Percentiles rank a stretch among this genome's conserved stretches.
Conservation (phyloP, 2,797 vertebrate genomes). For the Ctenochaetus hawaiiensis region DNA sequence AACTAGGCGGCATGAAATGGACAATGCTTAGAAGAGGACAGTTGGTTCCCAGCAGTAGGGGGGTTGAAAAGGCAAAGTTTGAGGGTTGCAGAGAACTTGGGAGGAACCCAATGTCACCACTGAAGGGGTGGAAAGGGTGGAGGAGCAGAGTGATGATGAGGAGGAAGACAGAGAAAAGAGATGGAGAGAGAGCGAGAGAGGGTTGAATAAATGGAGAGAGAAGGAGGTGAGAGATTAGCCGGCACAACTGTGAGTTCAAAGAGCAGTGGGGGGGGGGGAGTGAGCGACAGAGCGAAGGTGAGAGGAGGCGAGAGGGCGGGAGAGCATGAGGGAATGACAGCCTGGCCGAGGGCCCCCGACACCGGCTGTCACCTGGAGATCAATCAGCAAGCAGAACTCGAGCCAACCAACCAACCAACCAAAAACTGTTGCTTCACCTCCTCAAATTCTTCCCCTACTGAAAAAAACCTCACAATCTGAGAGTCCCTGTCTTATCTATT, state of each 20-base stretch:
- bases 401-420: constrained; percentile 67
- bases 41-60: constrained; percentile 43
- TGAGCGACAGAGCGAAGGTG: constrained; percentile 54
- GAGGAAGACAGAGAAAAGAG: constrained; percentile 18
- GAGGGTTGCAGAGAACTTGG: constrained; percentile 37
- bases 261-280: constrained; percentile 51
- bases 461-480: constrained; percentile 45
- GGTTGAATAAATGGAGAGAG: constrained; percentile 15
- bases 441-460: constrained; percentile 22
- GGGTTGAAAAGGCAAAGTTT: constrained; percentile 42
- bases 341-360: constrained; percentile 73
- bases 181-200: constrained; percentile 18
- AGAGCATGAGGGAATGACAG: constrained; percentile 59
- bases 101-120: constrained; percentile 58
- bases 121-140: constrained; percentile 31
- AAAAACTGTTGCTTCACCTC: constrained; percentile 66
- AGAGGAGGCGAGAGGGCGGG: constrained; percentile 11
- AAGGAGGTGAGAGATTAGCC: constrained; percentile 53
- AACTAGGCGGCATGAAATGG: constrained; percentile 50
- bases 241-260: constrained; percentile 53
- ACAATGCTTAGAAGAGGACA: constrained; percentile 36
- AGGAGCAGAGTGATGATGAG: constrained; percentile 54
- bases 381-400: constrained; percentile 71
- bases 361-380: constrained; percentile 82
- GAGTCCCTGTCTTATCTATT: constrained; percentile 18